Evolutionary conservation across 2,888 invertebrate genomes (phyloP), one percentile per base, ranked within the genome.

Genomic region (Opisthograptis luteolata): DNA sequence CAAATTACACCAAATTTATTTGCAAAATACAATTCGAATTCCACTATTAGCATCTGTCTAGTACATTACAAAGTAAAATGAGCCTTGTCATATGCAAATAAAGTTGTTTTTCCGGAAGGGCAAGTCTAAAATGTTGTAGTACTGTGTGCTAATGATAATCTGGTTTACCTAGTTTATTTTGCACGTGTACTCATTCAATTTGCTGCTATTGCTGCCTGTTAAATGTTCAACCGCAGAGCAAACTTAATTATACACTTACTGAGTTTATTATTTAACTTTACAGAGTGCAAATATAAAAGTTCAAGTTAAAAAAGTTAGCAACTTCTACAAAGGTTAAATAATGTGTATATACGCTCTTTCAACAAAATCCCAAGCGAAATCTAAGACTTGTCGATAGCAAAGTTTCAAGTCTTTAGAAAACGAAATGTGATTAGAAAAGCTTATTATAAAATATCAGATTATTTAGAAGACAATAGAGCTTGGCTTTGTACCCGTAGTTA

Each of bases 161-260:
- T 55, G 54, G 61, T 63, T 68, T 63, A 66, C 64, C 44, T 54
- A 58, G 58, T 48, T 60, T 49, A 67, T 69, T n/a, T 71, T 62
- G 63, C 62, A 65, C 60, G 66, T 65, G 62, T 62, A 42, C 51
- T 58, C 56, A 60, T 59, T 66, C 59, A 64, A 63, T 64, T 55
- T 55, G 49, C 50, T 63, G 61, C 60, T 60, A 64, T 54, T 55
- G 45, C 22, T 34, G 30, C 44, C 35, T 35, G 37, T 46, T 48
- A 45, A 42, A 34, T 39, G 36, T 44, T 40, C 3, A 36, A 51
- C 37, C 32, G 34, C 43, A 19, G 17, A 37, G 25, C n/a, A 30
- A 19, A 46, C 17, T 31, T 13, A 31, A 15, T 39, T 30, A 9
- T 3, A 14, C 14, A 20, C 10, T 12, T 34, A 10, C 20, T 12